Base-by-base conservation (phyloP, 2,888 invertebrate species). In the Agrenia bidenticulata region DNA sequence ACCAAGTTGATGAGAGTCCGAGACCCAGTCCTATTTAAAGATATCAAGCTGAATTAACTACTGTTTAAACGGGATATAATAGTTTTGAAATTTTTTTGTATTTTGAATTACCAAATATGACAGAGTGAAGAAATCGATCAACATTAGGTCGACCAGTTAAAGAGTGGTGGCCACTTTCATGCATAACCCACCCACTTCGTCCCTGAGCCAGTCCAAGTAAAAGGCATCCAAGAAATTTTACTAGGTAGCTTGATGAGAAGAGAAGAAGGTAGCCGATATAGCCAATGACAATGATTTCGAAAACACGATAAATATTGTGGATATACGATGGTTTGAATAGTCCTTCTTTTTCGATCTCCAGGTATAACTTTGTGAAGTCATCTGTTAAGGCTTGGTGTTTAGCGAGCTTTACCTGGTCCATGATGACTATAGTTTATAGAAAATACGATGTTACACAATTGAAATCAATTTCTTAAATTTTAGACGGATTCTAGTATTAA, bases 281-380 rank as follows among this genome's bases (percentile, higher is more conserved):
- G 1, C 50, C 67, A n/a, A 72, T 66, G 13, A 61, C 61, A 2
- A 67, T 15, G 1, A 74, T 5, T 63, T 73, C 72, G 9, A 57
- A 45, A 42, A 73, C 19, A 32, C 72, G 66, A 21, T 64, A 66
- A 26, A 70, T 21, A 56, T 67, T 64, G 54, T 72, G 72, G 26
- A 57, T 41, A 56, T 70, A 70, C 0, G 70, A 62, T 11, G 74
- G 66, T 19, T 63, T 63, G 55, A 74, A 74, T 59, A 66, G 54
- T 21, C 74, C 74, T 49, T 74, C 72, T 23, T 69, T 70, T 24
- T 74, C 70, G 56, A 74, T 37, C 42, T 74, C 69, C 54, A 70
- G 42, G 45, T 70, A 72, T 1, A 74, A 49, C 55, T 74, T 71
- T 7, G 64, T 70, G 41, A 74, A 74, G 60, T 72, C 74, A 57